Evolutionary conservation across 2,888 invertebrate genomes (phyloP), one percentile per base, ranked within the genome.

Genomic region (Eupeodes latifasciatus): DNA sequence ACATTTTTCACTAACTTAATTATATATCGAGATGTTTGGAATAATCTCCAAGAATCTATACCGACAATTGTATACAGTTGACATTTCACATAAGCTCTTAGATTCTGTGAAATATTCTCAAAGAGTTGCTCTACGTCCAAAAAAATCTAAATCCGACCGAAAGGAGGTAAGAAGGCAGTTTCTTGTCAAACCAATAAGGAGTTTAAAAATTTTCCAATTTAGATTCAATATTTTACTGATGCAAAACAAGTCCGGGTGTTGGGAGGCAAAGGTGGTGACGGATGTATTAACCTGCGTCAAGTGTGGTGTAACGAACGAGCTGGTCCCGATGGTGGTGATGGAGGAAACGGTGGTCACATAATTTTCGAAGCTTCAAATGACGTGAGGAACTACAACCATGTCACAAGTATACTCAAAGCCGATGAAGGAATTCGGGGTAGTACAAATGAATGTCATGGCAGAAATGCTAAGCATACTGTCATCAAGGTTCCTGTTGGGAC

Each of bases 341-440:
- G 99, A 0, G 99, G 99, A 0, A 96, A 97, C 92, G 99, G 99
- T 0, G 99, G 98, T 0, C 99, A 99, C 94, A 96, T 99, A 1
- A 95, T 99, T 78, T 97, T 99, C 89, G 94, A 93, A 96, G 97
- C 97, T 0, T 94, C 95, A 0, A 93, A 93, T 47, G 94, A 96
- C 76, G 94, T 96, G 0, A 96, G 95, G 89, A 97, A 97, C 91
- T 94, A 99, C 36, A 95, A 95, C 84, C 95, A 96, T 91, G 92
- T 98, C 61, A 92, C 93, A 1, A 92, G 95, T 0, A 93, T 96
- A 12, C 91, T 96, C 2, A 93, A 94, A 90, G 99, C 96, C 0
- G 93, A 95, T 19, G 92, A 95, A 88, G 99, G 99, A 0, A 96
- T 95, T 89, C 95, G 95, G 19, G 99, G 99, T 0, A 92, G 91